Percentiles rank a stretch among this genome's conserved stretches.
Conservation (phyloP, 2,888 invertebrate species). For the Teinopalpus imperialis region DNA sequence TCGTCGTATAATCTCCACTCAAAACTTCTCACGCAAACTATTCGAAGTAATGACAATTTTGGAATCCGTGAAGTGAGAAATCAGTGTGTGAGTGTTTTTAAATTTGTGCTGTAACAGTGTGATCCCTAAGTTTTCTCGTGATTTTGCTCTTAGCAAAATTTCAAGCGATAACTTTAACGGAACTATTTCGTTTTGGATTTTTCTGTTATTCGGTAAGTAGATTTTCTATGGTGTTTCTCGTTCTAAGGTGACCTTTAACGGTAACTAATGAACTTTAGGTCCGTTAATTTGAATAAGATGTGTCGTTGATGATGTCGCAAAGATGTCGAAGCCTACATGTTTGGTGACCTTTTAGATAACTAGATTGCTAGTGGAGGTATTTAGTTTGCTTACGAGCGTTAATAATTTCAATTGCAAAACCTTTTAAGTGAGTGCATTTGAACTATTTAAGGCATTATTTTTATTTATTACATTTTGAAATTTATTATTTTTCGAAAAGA, state of each 20-base stretch:
- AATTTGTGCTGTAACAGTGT: constrained; percentile 45
- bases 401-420: not conserved
- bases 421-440: too few species aligned
- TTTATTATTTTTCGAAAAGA: too few species aligned
- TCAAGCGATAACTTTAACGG: constrained; percentile 66
- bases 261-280: constrained; percentile 29
- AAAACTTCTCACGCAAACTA: constrained; percentile 63
- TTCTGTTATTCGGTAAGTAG: constrained; percentile 56
- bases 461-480: too few species aligned
- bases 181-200: constrained; percentile 60
- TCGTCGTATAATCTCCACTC: constrained; percentile 34
- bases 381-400: not conserved
- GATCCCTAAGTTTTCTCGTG: constrained; percentile 54
- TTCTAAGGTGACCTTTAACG: constrained; percentile 50
- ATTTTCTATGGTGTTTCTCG: constrained; percentile 59
- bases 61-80: constrained; percentile 54
- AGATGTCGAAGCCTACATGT: too few species aligned
- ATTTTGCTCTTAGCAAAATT: constrained; percentile 65
- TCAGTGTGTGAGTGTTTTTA: constrained; percentile 48
- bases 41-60: constrained; percentile 48
- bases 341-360: constrained; percentile 19
- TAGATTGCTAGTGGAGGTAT: constrained; percentile 8
- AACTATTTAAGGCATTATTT: too few species aligned
- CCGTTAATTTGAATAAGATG: constrained; percentile 18
- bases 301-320: constrained; percentile 6